These are phyloP conservation scores for Wiebesia pumilae DNA, from an alignment of 1,140 invertebrate genomes.

Conservation along the genomic window DNA sequence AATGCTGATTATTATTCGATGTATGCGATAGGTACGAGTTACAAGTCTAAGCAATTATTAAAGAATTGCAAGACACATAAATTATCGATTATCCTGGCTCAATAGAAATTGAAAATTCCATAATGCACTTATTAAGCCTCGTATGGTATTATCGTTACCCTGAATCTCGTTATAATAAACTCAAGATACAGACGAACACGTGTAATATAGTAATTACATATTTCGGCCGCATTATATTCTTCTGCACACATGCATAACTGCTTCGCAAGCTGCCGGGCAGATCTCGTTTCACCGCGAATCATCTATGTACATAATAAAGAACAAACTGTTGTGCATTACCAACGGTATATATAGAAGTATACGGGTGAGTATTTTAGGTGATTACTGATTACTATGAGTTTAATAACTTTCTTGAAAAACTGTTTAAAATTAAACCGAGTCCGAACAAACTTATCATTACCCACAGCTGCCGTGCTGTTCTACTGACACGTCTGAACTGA, in stretches of 20 bases:
- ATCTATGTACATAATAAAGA: constrained; percentile 9
- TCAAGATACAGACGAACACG: neutral
- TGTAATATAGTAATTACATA: constrained; percentile 34
- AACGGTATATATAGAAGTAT: neutral
- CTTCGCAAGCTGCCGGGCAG: neutral
- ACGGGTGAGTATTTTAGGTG: neutral
- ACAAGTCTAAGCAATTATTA: neutral
- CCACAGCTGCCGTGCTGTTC: neutral
- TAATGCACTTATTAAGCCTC: constrained; percentile 1
- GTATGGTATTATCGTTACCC: constrained; percentile 6
- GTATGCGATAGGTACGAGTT: neutral
- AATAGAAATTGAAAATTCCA: constrained; percentile 17
- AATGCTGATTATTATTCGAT: no score
- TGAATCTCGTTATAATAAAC: constrained; percentile 13
- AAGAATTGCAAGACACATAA: neutral
- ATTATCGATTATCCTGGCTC: constrained; percentile 3
- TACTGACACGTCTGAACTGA: no score
- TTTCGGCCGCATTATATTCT: neutral
- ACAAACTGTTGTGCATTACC: neutral
- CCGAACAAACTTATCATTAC: neutral
- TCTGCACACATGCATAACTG: neutral
- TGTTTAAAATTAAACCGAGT: neutral
- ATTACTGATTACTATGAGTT: neutral
- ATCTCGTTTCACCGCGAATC: neutral
- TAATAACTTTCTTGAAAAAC: neutral